These are phyloP conservation scores for Smittia sp. DNA, from an alignment of 2,888 invertebrate genomes.

Conservation along the genomic window DNA sequence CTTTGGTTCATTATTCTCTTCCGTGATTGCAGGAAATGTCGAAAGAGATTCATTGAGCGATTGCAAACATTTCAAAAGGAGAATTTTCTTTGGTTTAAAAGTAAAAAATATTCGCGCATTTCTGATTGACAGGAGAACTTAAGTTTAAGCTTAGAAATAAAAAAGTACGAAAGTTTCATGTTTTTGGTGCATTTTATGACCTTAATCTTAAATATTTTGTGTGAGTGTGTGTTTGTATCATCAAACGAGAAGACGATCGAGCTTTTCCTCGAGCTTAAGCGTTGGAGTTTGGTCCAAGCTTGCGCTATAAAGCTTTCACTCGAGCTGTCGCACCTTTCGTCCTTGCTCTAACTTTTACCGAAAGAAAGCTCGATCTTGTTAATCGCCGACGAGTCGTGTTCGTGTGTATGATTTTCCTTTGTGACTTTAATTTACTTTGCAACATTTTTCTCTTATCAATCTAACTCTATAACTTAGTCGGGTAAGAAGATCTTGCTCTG, in stretches of 20 bases:
- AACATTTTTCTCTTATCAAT: neutral
- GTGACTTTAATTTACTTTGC: neutral
- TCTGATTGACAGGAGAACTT: neutral
- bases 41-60: too few relatives aligned
- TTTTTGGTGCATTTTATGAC: conserved; percentile 24
- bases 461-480: neutral
- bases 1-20: too few relatives aligned
- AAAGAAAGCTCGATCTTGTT: neutral
- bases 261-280: neutral
- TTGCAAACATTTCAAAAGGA: too few relatives aligned
- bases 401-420: neutral
- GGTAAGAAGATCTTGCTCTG: neutral
- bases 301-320: neutral
- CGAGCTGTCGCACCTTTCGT: neutral
- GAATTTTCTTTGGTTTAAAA: too few relatives aligned
- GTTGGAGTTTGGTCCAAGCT: neutral
- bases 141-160: neutral
- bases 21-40: too few relatives aligned
- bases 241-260: neutral
- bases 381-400: neutral
- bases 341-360: neutral
- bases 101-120: too few relatives aligned
- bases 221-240: neutral
- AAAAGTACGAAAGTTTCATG: conserved; percentile 17
- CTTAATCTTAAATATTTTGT: neutral